These are phyloP conservation scores for Hymenopus coronatus DNA, from an alignment of 2,888 invertebrate species.

Conservation along the genomic window DNA sequence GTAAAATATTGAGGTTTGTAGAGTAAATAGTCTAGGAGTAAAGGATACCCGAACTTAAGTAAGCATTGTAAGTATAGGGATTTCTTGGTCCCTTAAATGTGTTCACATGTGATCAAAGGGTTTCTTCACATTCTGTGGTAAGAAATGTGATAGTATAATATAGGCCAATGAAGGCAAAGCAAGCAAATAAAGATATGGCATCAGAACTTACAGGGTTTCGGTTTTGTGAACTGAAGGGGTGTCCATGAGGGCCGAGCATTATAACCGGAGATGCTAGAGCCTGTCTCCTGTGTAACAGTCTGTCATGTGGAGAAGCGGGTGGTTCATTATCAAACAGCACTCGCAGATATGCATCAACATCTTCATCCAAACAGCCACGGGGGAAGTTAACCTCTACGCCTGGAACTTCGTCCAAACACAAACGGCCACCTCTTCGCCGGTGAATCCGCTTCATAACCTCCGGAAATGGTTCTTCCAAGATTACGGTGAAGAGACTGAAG, in stretches of 20 bases:
- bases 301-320: slow-evolving; percentile 10
- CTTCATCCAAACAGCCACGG: slow-evolving; percentile 35
- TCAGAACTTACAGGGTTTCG: slow-evolving; percentile 33
- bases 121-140: no score
- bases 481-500: slow-evolving; percentile 39
- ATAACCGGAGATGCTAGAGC: slow-evolving; percentile 40
- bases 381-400: slow-evolving; percentile 40
- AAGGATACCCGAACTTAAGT: no score
- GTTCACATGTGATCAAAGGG: no score
- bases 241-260: slow-evolving; percentile 40
- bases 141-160: no score
- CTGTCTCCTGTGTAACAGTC: background rate
- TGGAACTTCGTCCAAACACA: slow-evolving; percentile 37
- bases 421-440: slow-evolving; percentile 35
- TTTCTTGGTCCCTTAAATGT: no score
- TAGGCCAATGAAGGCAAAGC: no score
- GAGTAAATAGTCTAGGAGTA: no score
- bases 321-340: slow-evolving; percentile 39
- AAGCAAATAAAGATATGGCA: background rate
- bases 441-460: slow-evolving; percentile 34
- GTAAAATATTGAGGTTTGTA: no score
- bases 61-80: no score
- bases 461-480: slow-evolving; percentile 37
- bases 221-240: slow-evolving; percentile 34
- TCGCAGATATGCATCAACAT: slow-evolving; percentile 37